phyloP scores from a whole-genome alignment of 2,888 invertebrate genomes.

The Crossocerus cetratus region DNA sequence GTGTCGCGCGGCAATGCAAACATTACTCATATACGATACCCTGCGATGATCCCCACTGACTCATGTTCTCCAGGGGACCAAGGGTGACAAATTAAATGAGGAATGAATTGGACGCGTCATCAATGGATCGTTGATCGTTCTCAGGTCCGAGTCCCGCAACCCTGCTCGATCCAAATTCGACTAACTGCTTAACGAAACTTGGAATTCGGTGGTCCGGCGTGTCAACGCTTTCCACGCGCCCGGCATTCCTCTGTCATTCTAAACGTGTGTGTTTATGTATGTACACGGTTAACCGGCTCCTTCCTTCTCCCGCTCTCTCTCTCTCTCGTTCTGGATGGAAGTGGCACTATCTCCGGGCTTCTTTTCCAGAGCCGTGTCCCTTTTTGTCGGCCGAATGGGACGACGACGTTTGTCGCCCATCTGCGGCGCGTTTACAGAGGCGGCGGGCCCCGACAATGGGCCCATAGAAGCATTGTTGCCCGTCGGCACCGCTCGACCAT shows the following conservation, averaged over 20 bases:
- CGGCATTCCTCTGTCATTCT: conserved; percentile 19
- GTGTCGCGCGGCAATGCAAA: too few relatives aligned
- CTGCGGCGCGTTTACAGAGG: conserved; percentile 62
- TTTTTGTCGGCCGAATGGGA: conserved; percentile 56
- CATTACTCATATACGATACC: too few relatives aligned
- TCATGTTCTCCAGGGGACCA: too few relatives aligned
- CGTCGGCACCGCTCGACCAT: conserved; percentile 61
- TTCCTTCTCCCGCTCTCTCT: conserved; percentile 17
- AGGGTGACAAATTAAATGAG: too few relatives aligned
- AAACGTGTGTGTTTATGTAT: not conserved
- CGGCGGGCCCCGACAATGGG: conserved; percentile 52
- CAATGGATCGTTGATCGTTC: too few relatives aligned
- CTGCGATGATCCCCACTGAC: too few relatives aligned
- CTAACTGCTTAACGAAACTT: too few relatives aligned
- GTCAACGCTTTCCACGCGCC: conserved; percentile 21
- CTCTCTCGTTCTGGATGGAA: conserved; percentile 39
- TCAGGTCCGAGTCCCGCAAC: too few relatives aligned
- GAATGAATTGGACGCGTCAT: too few relatives aligned
- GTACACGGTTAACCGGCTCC: not conserved
- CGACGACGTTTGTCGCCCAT: conserved; percentile 58
- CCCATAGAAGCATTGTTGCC: conserved; percentile 55
- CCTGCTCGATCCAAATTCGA: too few relatives aligned
- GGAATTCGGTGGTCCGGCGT: too few relatives aligned
- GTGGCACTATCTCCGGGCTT: conserved; percentile 29
- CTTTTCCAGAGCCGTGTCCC: conserved; percentile 31